Base-by-base conservation (phyloP, 92 coral and sea anemone genomes). In the Montipora capitata region DNA sequence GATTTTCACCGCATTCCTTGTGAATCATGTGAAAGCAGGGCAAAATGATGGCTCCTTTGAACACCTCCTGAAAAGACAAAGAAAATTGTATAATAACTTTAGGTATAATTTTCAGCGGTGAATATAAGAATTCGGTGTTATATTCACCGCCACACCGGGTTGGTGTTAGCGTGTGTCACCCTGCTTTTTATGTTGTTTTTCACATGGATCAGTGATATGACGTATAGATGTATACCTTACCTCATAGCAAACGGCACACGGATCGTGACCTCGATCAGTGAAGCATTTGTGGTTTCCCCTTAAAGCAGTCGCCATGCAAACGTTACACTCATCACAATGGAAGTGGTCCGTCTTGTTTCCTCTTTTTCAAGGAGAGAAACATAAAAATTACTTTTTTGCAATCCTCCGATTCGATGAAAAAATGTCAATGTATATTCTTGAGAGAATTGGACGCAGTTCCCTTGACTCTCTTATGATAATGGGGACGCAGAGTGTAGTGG, bases 11-110 rank as follows among this genome's bases (percentile, higher is more conserved):
- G 14, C 84, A 79, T 5, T 79, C 44, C 17, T 14, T 44, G 68
- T 79, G 84, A 27, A 64, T 35, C 84, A 65, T 79, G 41, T 65
- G 84, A 15, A 43, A 44, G 15, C 74, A 79, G 7, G 72, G 72
- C 8, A 79, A 15, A 13, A 79, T 44, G 40, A 79, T 48, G 11
- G 72, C 72, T n/a, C 84, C 64, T 65, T 40, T 42, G 43, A 79
- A 79, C 40, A 43, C 73, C 20, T 64, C 84, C 74, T 63, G 17
- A 7, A 44, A 41, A 0, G 41, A 12, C 35, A 14, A 0, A 42
- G 44, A 66, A 1, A 42, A 17, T 7, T 8, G 39, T 17, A 43
- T 5, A 7, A 8, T 12, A 1, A 48, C 7, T 48, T 48, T 48
- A 27, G 35, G 35, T 27, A 27, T 27, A 27, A 0, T 27, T 27